Base-by-base conservation (phyloP, 2,888 invertebrate species). In the Alsophila aescularia region DNA sequence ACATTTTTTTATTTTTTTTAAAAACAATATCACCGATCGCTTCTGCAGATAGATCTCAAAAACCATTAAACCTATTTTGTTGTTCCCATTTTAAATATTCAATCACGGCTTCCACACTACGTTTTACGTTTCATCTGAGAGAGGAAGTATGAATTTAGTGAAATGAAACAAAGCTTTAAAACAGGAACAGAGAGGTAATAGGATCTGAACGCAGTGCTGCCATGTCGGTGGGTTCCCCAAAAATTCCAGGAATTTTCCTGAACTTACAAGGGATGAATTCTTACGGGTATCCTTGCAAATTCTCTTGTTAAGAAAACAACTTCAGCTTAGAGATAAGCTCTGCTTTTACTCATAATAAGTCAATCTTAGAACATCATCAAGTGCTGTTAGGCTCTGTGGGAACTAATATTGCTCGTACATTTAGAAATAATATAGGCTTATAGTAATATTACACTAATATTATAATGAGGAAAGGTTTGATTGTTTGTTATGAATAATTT, bases 101-200 rank as follows among this genome's bases (percentile, higher is more conserved):
- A 57, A 47, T 44, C 50, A 45, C 39, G 27, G 29, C 47, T 50
- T 43, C 59, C 29, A 18, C 52, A 57, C 59, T 69, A 60, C 62
- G 65, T 67, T 63, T 53, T 63, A 69, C 66, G 60, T 68, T 69
- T 65, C 60, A 69, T 73, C 73, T 70, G 67, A 57, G 49, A 70
- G 67, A 70, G 74, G 73, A 76, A 64, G 62, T 60, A 53, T 51
- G 60, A 58, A 60, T 70, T 68, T 50, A 58, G 62, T 32, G 55
- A 71, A 51, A 72, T 75, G 79, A 75, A 81, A 76, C 71, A 72
- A n/a, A n/a, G 72, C 64, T 62, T 58, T 60, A 60, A 55, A 69
- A 73, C 70, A 37, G 63, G 52, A 44, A 51, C 44, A 57, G 44
- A 61, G 57, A 63, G 66, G 59, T 65, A 70, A 67, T 70, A 65